Evolutionary conservation across 2,113 vertebrate genomes (phyloP).

Genomic region (Serilophus lunatus): DNA sequence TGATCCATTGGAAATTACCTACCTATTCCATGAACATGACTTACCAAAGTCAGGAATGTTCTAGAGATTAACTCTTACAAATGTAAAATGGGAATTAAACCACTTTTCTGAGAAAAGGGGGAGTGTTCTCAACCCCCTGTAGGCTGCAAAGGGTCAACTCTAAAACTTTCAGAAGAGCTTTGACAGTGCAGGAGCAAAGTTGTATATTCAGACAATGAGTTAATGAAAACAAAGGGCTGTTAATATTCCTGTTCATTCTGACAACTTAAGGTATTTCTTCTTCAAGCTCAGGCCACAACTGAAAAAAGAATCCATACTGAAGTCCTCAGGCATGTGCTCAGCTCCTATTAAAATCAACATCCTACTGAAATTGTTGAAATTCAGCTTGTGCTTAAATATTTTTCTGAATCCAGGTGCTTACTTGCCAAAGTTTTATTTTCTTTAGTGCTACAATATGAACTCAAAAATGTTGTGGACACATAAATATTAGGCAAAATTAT

Average conservation of each 20-base stretch:
- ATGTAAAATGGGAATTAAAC: not conserved
- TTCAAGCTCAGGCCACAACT: not conserved
- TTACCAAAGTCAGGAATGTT: conserved; percentile 69
- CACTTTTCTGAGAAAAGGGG: not conserved
- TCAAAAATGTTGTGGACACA: not conserved
- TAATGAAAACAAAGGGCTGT: not conserved
- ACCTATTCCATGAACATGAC: conserved; percentile 65
- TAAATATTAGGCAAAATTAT: conserved; percentile 34
- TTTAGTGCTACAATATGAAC: conserved; percentile 10
- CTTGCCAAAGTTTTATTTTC: not conserved
- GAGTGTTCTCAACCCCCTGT: not conserved
- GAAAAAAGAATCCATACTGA: not conserved
- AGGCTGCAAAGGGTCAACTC: not conserved
- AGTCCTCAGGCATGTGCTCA: not conserved
- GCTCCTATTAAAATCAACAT: conserved; percentile 9
- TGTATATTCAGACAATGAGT: not conserved
- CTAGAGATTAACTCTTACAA: conserved; percentile 59
- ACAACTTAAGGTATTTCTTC: not conserved
- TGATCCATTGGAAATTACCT: conserved; percentile 69
- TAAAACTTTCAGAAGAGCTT: not conserved
- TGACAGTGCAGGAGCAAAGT: not conserved
- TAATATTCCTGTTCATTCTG: not conserved
- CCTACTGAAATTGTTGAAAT: not conserved
- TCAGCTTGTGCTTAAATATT: not conserved
- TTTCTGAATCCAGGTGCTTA: not conserved